phyloP scores from a whole-genome alignment of 2,888 invertebrate genomes.

The Nephrotoma flavescens region DNA sequence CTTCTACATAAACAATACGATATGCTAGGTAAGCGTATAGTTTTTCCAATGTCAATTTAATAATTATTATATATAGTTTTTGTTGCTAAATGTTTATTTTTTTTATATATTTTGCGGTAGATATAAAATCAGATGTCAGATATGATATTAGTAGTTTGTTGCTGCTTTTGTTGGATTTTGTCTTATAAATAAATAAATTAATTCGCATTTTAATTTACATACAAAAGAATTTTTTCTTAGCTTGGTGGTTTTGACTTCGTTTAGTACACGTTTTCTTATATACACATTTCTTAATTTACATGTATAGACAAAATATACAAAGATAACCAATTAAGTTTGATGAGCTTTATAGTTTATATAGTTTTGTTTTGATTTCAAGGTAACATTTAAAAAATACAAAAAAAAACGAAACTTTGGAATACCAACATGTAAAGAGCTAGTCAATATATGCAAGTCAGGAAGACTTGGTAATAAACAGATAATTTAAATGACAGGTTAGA shows the following conservation, averaged over 20 bases:
- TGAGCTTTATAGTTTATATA: background rate
- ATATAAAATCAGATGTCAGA: background rate
- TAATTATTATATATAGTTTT: background rate
- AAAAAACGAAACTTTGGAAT: background rate
- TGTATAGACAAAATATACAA: background rate
- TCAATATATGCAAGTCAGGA: background rate
- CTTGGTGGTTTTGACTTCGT: background rate
- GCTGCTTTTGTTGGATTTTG: background rate
- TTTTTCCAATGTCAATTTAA: background rate
- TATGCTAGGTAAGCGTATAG: background rate
- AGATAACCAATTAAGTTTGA: background rate
- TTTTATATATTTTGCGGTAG: background rate
- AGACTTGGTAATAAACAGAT: background rate
- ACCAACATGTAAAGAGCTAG: background rate
- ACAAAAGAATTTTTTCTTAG: background rate
- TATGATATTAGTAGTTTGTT: background rate
- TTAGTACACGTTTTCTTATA: background rate
- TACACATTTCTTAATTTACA: background rate
- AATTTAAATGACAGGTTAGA: background rate
- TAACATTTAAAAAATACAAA: background rate
- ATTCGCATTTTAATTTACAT: background rate
- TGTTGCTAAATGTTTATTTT: background rate
- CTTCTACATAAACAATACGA: background rate
- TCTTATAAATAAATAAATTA: background rate
- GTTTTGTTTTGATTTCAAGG: background rate